Percentiles rank a stretch among this genome's conserved stretches.
Evolutionary conservation across 2,113 vertebrate genomes (phyloP).

Genomic region (Australoheros scitulus): DNA sequence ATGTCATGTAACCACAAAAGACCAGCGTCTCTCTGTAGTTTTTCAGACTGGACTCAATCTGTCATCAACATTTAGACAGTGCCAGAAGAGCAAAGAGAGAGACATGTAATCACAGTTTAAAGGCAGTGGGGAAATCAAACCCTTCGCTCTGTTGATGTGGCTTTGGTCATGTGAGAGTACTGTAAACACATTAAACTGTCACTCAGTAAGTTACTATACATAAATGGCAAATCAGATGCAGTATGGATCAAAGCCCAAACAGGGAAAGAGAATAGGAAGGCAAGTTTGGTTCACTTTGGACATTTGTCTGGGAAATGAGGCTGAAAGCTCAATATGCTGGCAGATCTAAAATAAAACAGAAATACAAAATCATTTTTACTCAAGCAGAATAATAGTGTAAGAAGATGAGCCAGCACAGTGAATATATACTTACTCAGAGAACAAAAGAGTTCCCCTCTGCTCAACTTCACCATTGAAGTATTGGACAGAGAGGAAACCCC

Average conservation of each 20-base stretch:
- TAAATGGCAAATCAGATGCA: constrained; percentile 35
- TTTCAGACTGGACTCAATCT: constrained; percentile 39
- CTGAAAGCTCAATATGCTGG: background rate
- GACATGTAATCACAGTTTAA: constrained; percentile 49
- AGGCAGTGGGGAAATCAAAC: constrained; percentile 54
- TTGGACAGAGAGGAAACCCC: background rate
- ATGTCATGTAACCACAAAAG: constrained; percentile 7
- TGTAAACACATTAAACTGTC: constrained; percentile 53
- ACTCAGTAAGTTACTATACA: constrained; percentile 27
- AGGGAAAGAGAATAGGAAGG: background rate
- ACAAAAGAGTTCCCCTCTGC: background rate
- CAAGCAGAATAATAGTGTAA: background rate
- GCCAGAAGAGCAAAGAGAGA: constrained; percentile 33
- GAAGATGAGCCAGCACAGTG: background rate
- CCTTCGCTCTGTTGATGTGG: constrained; percentile 17
- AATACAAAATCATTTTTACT: background rate
- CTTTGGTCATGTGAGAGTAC: constrained; percentile 29
- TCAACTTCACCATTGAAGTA: background rate
- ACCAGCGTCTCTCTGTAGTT: background rate
- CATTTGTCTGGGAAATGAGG: background rate
- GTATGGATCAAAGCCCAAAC: constrained; percentile 2
- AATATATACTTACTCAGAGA: background rate
- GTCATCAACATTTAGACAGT: constrained; percentile 41
- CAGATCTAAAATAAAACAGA: background rate
- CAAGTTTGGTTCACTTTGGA: background rate